Evolutionary conservation across 2,113 vertebrate genomes (phyloP), one percentile per base, ranked within the genome.

Genomic region (Marcusenius ussheri): DNA sequence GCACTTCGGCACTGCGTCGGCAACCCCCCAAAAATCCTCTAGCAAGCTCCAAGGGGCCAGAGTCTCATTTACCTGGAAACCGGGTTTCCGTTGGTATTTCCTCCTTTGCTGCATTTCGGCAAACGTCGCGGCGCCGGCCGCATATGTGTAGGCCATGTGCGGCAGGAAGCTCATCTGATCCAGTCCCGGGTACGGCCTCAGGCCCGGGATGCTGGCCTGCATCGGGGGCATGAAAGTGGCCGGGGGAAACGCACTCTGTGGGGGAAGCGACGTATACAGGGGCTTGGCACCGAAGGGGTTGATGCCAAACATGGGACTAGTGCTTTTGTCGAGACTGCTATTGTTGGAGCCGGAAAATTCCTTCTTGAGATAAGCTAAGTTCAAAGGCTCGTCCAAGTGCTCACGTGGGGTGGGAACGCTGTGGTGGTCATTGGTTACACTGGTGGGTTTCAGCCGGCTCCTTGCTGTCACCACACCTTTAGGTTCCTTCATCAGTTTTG

Each of bases 101-200:
- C 98, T 98, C 93, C 98, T 97, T 95, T 99, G 98, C 95, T 99
- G 98, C 97, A 99, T 98, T 93, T 99, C 98, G 86, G 98, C 98
- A 96, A 99, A 99, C 93, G 98, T 98, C 94, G 98, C 97, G 91
- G 98, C 98, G 95, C 98, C 98, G 92, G 98, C 97, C 94, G 98
- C 97, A 88, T 99, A 99, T 84, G 98, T 99, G 95, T 99, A 99
- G 96, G 98, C 98, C 98, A 99, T 99, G 94, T 99, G 98, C 90
- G 98, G 98, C 95, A 99, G 97, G 97, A 99, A 99, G 97, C 98
- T 97, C 97, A 99, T 98, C 94, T 99, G 98, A 96, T 99, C 98
- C 95, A 99, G 97, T 94, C 98, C 97, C 74, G 98, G 98, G 91
- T 99, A 99, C 90, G 96, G 97, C 96, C 98, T 97, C 87, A 99